These are phyloP conservation scores for Apodemus speciosus DNA, from an alignment of 2,113 vertebrate species.

Conservation along the genomic window DNA sequence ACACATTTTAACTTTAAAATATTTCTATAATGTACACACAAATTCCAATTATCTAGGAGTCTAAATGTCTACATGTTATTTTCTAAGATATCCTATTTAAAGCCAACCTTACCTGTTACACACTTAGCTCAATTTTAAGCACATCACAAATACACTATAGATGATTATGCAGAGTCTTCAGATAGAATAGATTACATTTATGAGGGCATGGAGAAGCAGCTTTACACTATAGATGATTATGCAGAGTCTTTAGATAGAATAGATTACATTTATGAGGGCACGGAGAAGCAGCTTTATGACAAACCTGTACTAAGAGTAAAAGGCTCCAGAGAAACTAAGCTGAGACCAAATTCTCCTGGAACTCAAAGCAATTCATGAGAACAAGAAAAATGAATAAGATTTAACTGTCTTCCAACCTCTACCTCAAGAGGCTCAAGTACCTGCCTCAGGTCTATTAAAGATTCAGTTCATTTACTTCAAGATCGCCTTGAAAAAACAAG, in stretches of 20 bases:
- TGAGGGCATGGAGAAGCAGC: background rate
- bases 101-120: background rate
- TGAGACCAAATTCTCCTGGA: slow-evolving; percentile 21
- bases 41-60: background rate
- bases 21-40: background rate
- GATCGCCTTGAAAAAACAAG: slow-evolving; percentile 26
- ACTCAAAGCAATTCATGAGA: slow-evolving; percentile 52
- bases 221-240: slow-evolving; percentile 33
- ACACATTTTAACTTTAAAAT: background rate
- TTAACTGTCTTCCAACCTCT: background rate
- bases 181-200: slow-evolving; percentile 42
- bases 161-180: background rate
- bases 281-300: slow-evolving; percentile 16
- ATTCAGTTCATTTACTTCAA: slow-evolving; percentile 48
- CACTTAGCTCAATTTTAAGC: background rate
- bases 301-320: slow-evolving; percentile 46
- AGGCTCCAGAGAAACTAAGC: slow-evolving; percentile 28
- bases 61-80: background rate
- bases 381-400: slow-evolving; percentile 35
- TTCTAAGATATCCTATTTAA: slow-evolving; percentile 20
- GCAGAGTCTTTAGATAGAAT: slow-evolving; percentile 32
- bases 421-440: slow-evolving; percentile 17
- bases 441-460: background rate
- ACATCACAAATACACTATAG: slow-evolving; percentile 47
- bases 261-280: background rate